phyloP scores from a whole-genome alignment of 2,797 vertebrate genomes.

The Tachyglossus aculeatus region DNA sequence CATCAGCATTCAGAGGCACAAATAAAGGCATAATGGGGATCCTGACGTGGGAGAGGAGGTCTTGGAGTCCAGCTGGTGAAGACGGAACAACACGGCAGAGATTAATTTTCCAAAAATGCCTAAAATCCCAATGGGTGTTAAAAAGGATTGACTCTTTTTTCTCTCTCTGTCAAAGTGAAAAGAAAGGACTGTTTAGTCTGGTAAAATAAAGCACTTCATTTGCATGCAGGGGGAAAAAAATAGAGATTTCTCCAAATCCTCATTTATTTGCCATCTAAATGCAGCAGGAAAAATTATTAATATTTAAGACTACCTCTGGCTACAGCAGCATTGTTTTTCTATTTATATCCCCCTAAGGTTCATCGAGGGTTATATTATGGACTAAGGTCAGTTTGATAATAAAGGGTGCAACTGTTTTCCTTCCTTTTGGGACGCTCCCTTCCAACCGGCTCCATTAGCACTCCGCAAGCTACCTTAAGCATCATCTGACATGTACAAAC shows the following conservation, averaged over 20 bases:
- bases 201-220: slow-evolving; percentile 47
- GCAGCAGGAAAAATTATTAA: slow-evolving; percentile 65
- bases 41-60: slow-evolving; percentile 7
- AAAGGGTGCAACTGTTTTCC: neutral
- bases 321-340: slow-evolving; percentile 51
- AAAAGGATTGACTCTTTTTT: neutral
- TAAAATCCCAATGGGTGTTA: neutral
- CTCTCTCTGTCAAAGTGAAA: neutral
- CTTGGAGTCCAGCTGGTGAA: neutral
- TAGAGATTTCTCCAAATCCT: slow-evolving; percentile 6
- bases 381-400: slow-evolving; percentile 45
- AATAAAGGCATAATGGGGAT: slow-evolving; percentile 16
- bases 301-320: slow-evolving; percentile 60
- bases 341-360: slow-evolving; percentile 35
- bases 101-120: neutral
- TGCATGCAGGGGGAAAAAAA: neutral
- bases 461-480: slow-evolving; percentile 61
- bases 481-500: slow-evolving; percentile 79
- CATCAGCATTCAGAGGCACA: slow-evolving; percentile 41
- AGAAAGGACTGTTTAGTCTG: neutral
- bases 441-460: slow-evolving; percentile 66
- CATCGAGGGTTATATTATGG: slow-evolving; percentile 46
- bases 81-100: neutral
- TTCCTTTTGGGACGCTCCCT: slow-evolving; percentile 13
- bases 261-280: slow-evolving; percentile 64